Evolutionary conservation across 2,888 invertebrate species (phyloP), one percentile per base, ranked within the genome.

Genomic region (Dicyrtomina minuta): DNA sequence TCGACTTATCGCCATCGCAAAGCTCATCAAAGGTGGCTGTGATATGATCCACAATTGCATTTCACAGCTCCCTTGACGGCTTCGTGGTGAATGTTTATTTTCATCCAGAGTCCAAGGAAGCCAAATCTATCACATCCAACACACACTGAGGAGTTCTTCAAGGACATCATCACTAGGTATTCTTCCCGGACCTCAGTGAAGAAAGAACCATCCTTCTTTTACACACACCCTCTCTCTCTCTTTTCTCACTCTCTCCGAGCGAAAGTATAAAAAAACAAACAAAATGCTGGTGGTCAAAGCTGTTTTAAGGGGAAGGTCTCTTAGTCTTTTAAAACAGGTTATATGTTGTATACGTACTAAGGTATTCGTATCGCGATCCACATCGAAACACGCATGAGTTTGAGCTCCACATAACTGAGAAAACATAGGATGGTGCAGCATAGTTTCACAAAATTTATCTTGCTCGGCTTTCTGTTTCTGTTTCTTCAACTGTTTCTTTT

Each of bases 1-100:
- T 56, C 27, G 46, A 33, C 33, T 41, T 39, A 33, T 39, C 41
- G 51, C 39, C 51, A 64, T 51, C 72, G 87, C 88, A 88, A 86
- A 90, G 89, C 89, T 90, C 90, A 91, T 92, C 93, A 93, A 94
- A 84, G 93, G 91, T 92, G 93, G 93, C 94, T 94, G 93, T 94
- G 94, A 94, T 93, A 93, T 91, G 93, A 88, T 81, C 81, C 78
- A 78, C 82, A 83, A 71, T 70, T 70, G 74, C 87, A 89, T 89
- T 89, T 90, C 92, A 92, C 92, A 87, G 87, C 91, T 91, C 88
- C 89, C 90, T 92, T 91, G 91, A 90, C 87, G 88, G 75, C 77
- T 75, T 76, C 69, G 72, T 55, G 67, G 66, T 70, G 64, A 46
- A 60, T 22, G 22, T 17, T 43, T 49, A 20, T 43, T 61, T 53